Percentiles rank a stretch among this genome's conserved stretches.
Conservation (phyloP, 1,140 invertebrate genomes). For the Drosophila ogumai region DNA sequence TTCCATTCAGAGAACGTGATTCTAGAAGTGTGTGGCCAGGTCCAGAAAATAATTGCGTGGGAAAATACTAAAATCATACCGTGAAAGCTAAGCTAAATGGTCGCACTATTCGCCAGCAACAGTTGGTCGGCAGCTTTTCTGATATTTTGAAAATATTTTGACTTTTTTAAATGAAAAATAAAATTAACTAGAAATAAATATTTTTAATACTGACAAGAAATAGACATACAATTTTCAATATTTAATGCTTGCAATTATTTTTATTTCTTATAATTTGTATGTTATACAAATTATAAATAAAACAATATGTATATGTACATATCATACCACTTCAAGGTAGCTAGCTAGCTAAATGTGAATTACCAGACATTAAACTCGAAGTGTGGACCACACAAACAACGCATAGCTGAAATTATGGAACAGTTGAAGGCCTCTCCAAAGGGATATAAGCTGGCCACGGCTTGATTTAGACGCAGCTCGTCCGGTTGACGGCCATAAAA, state of each 20-base stretch:
- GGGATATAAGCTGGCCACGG: not conserved
- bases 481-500: not conserved
- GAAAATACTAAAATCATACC: not conserved
- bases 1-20: conserved; percentile 69
- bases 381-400: not conserved
- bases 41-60: not conserved
- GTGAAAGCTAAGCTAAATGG: not conserved
- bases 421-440: not conserved
- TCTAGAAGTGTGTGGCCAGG: conserved; percentile 25
- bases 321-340: no score
- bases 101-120: not conserved
- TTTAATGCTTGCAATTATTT: not conserved
- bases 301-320: no score
- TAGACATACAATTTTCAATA: not conserved
- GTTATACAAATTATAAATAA: no score
- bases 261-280: no score
- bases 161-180: not conserved
- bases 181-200: no score
- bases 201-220: not conserved
- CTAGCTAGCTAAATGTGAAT: not conserved
- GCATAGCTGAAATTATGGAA: not conserved
- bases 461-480: not conserved
- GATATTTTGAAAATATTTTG: not conserved
- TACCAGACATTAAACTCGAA: not conserved
- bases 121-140: not conserved